Conservation (phyloP, 53 echinoderm and acorn worm species). For the Holothuria scabra region DNA sequence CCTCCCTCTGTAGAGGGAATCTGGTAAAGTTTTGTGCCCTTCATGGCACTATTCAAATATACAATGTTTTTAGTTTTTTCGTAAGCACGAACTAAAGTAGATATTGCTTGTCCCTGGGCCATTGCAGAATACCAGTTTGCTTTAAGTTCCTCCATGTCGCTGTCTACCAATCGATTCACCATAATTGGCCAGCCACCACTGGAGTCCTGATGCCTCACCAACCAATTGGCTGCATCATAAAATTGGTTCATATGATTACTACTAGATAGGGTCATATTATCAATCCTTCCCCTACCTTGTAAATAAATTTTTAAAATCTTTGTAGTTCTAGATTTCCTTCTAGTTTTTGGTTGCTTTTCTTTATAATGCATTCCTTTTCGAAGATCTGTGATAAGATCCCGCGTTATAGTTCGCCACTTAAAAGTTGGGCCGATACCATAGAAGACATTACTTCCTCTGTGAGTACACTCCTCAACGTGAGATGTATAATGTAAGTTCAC, state of each 20-base stretch:
- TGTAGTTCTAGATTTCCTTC: slow-evolving; percentile 44
- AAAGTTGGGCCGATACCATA: slow-evolving; percentile 79
- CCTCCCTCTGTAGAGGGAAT: slow-evolving; percentile 84
- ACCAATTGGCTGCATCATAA: slow-evolving; percentile 91
- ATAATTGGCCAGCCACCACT: slow-evolving; percentile 96
- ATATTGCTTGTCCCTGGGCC: slow-evolving; percentile 98
- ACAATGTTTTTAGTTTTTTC: slow-evolving; percentile 68
- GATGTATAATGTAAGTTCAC: slow-evolving; percentile 74
- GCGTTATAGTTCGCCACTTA: slow-evolving; percentile 83
- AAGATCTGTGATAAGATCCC: slow-evolving; percentile 67
- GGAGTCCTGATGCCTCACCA: slow-evolving; percentile 84
- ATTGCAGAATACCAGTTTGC: slow-evolving; percentile 98
- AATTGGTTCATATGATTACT: slow-evolving; percentile 89
- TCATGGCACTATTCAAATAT: slow-evolving; percentile 78
- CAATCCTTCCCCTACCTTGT: slow-evolving; percentile 83
- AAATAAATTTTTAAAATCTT: slow-evolving; percentile 76
- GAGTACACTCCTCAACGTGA: slow-evolving; percentile 64
- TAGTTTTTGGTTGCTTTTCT: slow-evolving; percentile 46
- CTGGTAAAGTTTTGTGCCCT: slow-evolving; percentile 76
- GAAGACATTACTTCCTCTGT: slow-evolving; percentile 70
- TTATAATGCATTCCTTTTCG: slow-evolving; percentile 53
- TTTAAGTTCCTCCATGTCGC: slow-evolving; percentile 70
- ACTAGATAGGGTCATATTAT: slow-evolving; percentile 80
- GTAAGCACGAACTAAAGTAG: slow-evolving; percentile 83
- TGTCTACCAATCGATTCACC: slow-evolving; percentile 75